Base-by-base conservation (phyloP, 2,113 vertebrate species). In the Thermophis baileyi region DNA sequence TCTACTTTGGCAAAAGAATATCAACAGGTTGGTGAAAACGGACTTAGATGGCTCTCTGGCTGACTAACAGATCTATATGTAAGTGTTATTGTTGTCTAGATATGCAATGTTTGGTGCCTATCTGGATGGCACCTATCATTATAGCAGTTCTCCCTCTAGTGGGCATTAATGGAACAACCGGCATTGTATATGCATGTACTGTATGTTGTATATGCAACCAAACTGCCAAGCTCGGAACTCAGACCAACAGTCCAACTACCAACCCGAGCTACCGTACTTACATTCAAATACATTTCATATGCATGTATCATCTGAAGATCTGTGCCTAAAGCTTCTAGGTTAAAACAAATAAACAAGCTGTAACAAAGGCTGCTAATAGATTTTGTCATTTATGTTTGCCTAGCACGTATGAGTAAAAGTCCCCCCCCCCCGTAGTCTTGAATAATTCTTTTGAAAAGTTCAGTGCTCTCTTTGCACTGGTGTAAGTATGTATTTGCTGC, bases 91-190 rank as follows among this genome's bases (percentile, higher is more conserved):
- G 9, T 24, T 53, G 46, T 20, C 14, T 74, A 74, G 69, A 24
- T 89, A 4, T 89, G 60, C 57, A 22, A 27, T 8, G 35, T 85
- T 89, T 60, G 12, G 74, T 54, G 30, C 4, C 2, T 53, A 5
- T 49, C 12, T 88, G 86, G 12, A 20, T 49, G 40, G 87, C 51
- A 16, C 40, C 10, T 14, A 16, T 53, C 55, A 6, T 40, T 87
- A 44, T 47, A 69, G 46, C 49, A 9, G 18, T 57, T 46, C n/a
- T 90, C 92, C 92, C 53, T 87, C 92, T 93, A 51, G 92, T 87
- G 92, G 89, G 49, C 50, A 25, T 30, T 53, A 35, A 11, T 90
- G 81, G 89, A 63, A 90, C 54, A 51, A n/a, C 81, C 2, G 25
- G 35, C 35, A 81, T 22, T 88, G 1, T 24, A 46, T 3, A 20